Evolutionary conservation across 2,113 vertebrate genomes (phyloP), one percentile per base, ranked within the genome.

Genomic region (Halcyon malimbica): DNA sequence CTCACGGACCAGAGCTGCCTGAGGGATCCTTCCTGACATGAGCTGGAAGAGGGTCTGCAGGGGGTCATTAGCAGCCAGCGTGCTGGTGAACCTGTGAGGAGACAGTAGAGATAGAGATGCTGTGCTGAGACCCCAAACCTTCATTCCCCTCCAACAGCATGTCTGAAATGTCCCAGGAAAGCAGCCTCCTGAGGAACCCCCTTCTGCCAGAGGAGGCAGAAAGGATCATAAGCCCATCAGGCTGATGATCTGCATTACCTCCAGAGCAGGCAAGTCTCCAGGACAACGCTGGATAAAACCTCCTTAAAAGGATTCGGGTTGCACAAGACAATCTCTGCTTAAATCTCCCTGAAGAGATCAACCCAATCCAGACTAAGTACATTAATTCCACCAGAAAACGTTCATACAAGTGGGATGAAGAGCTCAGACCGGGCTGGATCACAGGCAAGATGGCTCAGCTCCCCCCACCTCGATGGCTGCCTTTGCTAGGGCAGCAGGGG

Each of bases 1-100:
- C 31, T 83, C 59, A 90, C 85, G 3, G 98, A 99, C 99, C 98
- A 93, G 97, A 5, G 98, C 97, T 93, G 98, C 98, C 53, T 99
- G 97, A 9, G 99, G 99, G 29, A 99, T 98, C 93, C 98, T 98
- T 78, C 99, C 98, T 0, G 99, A 99, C 97, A 99, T 98, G 87
- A 99, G 98, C 97, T 99, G 99, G 97, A 99, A 99, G 67, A 99
- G 94, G 6, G 99, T 99, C 97, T 99, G 99, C 86, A 99, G 97
- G 0, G 99, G 99, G 90, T 99, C 99, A 0, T 97, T 98, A 95
- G 96, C 79, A 13, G 97, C 97, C 94, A 99, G 94, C 0, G 99
- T 99, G 89, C 98, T 98, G 89, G 98, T 99, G 96, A 99, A 99
- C 97, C 99, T 99, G 98, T 35, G 59, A 91, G 50, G 59, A 93